Evolutionary conservation across 2,113 vertebrate species (phyloP).

Genomic region (Dicerorhinus sumatrensis): DNA sequence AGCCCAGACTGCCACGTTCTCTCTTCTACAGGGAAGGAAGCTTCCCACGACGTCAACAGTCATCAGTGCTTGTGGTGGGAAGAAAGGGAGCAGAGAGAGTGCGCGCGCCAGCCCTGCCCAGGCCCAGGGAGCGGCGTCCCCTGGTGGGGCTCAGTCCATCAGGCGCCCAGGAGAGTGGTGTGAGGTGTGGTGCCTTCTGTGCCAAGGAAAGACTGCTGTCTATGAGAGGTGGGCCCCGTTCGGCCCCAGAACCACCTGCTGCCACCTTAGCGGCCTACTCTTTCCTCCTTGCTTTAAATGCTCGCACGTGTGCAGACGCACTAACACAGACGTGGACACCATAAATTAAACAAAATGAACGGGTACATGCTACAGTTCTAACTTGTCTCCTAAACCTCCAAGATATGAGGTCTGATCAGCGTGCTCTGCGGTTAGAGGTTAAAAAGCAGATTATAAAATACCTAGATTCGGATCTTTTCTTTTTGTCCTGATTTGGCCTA

Average conservation of each 20-base stretch:
- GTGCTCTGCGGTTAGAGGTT: constrained; percentile 95
- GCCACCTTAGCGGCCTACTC: constrained; percentile 75
- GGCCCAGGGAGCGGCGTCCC: constrained; percentile 52
- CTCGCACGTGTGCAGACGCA: constrained; percentile 39
- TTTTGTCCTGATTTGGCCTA: constrained; percentile 96
- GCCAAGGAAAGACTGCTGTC: constrained; percentile 56
- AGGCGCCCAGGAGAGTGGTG: constrained; percentile 81
- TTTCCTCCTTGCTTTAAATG: constrained; percentile 68
- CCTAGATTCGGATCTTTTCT: constrained; percentile 93
- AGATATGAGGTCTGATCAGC: constrained; percentile 95
- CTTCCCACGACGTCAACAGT: constrained; percentile 86
- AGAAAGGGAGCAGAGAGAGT: constrained; percentile 65
- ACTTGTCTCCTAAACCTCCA: constrained; percentile 92
- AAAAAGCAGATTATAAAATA: constrained; percentile 96
- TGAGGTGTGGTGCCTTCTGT: constrained; percentile 77
- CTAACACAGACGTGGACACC: constrained; percentile 74
- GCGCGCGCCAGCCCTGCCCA: constrained; percentile 47
- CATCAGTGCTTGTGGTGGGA: constrained; percentile 89
- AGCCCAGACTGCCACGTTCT: constrained; percentile 81
- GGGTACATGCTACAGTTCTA: constrained; percentile 89
- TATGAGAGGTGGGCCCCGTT: neutral
- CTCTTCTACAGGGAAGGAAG: constrained; percentile 79
- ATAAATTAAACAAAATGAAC: constrained; percentile 84
- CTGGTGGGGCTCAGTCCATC: constrained; percentile 72
- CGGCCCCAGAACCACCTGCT: constrained; percentile 74